Conservation (phyloP, 2,113 vertebrate genomes). For the Noturus placidus region DNA sequence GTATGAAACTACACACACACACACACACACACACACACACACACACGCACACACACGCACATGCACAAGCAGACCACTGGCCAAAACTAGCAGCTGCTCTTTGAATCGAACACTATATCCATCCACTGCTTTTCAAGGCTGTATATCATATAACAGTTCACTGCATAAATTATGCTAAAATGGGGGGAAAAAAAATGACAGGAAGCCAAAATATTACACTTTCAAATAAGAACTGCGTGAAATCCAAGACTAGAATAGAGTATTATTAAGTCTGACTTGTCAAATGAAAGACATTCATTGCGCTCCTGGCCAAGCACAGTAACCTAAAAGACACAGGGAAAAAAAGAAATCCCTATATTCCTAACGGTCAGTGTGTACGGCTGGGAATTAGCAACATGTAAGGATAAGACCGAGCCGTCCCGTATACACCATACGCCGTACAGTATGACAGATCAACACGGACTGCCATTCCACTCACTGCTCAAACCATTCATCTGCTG, state of each 20-base stretch:
- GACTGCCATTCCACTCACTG: constrained; percentile 14
- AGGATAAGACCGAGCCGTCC: not conserved
- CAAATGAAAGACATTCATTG: constrained; percentile 37
- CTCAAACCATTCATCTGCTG: constrained; percentile 54
- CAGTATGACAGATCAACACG: constrained; percentile 1
- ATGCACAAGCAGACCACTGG: constrained; percentile 1
- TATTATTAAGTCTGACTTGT: constrained; percentile 37
- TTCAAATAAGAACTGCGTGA: constrained; percentile 46
- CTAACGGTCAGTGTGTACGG: not conserved
- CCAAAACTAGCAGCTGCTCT: constrained; percentile 45
- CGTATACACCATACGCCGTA: not conserved
- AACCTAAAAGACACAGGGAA: not conserved
- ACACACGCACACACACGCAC: constrained; percentile 39
- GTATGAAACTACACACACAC: not conserved
- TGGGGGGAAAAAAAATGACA: constrained; percentile 64
- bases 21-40: constrained; percentile 16
- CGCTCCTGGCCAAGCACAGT: constrained; percentile 24
- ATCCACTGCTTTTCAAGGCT: constrained; percentile 59
- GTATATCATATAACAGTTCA: constrained; percentile 70
- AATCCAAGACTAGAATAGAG: constrained; percentile 50
- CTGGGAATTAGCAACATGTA: not conserved
- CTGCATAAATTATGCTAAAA: constrained; percentile 73
- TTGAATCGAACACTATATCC: constrained; percentile 64
- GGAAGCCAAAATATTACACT: constrained; percentile 55
- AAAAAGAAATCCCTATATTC: not conserved